Evolutionary conservation across 2,113 vertebrate genomes (phyloP).

Genomic region (Tichodroma muraria): DNA sequence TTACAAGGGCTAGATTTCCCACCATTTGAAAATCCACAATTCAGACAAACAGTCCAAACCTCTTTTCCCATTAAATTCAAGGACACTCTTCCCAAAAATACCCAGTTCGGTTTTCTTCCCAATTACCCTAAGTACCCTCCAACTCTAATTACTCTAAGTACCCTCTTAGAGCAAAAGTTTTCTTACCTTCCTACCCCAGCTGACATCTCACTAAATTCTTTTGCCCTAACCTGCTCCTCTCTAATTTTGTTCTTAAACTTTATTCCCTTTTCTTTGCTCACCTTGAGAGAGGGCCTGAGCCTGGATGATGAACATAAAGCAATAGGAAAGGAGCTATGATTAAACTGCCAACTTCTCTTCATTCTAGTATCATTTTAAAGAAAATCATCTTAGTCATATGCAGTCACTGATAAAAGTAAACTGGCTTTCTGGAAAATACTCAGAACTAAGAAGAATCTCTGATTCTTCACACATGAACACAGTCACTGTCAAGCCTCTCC

Average conservation of each 20-base stretch:
- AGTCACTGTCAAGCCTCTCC: neutral
- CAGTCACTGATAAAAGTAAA: neutral
- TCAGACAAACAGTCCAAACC: neutral
- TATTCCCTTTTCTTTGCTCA: neutral
- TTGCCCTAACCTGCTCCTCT: neutral
- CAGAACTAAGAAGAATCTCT: neutral
- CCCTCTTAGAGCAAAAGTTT: neutral
- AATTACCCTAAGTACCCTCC: neutral
- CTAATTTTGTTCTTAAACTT: neutral
- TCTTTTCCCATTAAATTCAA: neutral
- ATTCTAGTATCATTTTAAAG: neutral
- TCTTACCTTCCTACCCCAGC: neutral
- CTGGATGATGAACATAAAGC: neutral
- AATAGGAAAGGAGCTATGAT: neutral
- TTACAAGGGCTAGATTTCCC: neutral
- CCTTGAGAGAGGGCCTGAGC: no score
- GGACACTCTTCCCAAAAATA: neutral
- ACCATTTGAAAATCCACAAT: neutral
- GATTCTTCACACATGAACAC: accelerated
- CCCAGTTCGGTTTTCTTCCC: neutral
- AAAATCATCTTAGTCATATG: neutral
- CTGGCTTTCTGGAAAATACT: neutral
- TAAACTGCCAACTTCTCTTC: neutral
- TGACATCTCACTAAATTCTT: neutral
- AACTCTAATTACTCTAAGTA: neutral